These are phyloP conservation scores for Drosophila paramelanica DNA, from an alignment of 2,888 invertebrate species.

Conservation along the genomic window DNA sequence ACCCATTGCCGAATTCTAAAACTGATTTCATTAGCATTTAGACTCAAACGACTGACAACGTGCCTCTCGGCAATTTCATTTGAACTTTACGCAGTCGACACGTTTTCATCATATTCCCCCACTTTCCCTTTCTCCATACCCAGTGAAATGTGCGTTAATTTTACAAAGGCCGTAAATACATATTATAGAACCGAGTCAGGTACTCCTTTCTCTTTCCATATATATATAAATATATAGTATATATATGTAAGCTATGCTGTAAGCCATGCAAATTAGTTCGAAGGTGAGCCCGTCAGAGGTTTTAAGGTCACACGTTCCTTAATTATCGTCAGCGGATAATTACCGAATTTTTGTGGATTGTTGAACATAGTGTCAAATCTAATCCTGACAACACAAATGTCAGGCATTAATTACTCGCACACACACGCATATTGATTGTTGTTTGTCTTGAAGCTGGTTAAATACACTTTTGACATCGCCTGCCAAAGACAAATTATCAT, in stretches of 20 bases:
- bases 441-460: slow-evolving; percentile 43
- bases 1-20: slow-evolving; percentile 20
- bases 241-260: background rate
- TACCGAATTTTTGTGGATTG: slow-evolving; percentile 22
- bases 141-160: slow-evolving; percentile 33
- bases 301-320: slow-evolving; percentile 51
- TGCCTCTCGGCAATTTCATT: slow-evolving; percentile 44
- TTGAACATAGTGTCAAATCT: slow-evolving; percentile 32
- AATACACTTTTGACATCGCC: slow-evolving; percentile 58
- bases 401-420: slow-evolving; percentile 48
- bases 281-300: slow-evolving; percentile 50
- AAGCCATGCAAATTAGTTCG: slow-evolving; percentile 11
- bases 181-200: slow-evolving; percentile 22
- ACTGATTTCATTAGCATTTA: slow-evolving; percentile 53
- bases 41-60: slow-evolving; percentile 29
- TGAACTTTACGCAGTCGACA: slow-evolving; percentile 37
- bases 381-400: slow-evolving; percentile 46
- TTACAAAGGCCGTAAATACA: slow-evolving; percentile 20
- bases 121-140: slow-evolving; percentile 4
- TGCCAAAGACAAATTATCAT: slow-evolving; percentile 66
- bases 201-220: background rate
- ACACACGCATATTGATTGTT: slow-evolving; percentile 13
- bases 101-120: slow-evolving; percentile 37
- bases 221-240: background rate
- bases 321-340: slow-evolving; percentile 40